Evolutionary conservation across 2,113 vertebrate genomes (phyloP), one percentile per base, ranked within the genome.

Genomic region (Xyrauchen texanus): DNA sequence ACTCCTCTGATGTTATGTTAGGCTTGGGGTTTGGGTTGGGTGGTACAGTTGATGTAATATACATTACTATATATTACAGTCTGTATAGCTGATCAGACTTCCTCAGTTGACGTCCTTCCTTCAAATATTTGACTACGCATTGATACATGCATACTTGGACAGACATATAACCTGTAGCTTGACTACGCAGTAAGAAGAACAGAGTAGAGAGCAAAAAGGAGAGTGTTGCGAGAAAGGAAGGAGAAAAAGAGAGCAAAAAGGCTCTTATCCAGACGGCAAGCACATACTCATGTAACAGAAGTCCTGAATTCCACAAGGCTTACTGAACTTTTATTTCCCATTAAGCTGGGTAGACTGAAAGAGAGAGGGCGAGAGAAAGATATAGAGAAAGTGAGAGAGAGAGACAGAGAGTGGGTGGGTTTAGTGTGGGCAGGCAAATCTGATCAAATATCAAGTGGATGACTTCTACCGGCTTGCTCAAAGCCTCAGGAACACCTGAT

Each of bases 361-460:
- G n/a, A 60, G 57, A 47, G n/a, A 60, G 44, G 45, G 52, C 70
- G 57, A 72, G 77, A 72, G 70, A 66, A 73, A 82, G 81, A 34
- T 66, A 55, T 55, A 74, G 80, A 67, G 21, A 34, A 34, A 34
- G 75, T 66, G 65, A 77, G 74, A 67, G 71, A 66, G 72, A 82
- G 81, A 74, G 60, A 78, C 73, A 76, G 68, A 63, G 68, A 81
- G 81, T 66, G 62, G 68, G 75, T 80, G 81, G 76, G 79, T 75
- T 69, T 76, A 83, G 60, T 7, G 53, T 66, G 75, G 79, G 55
- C 61, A 81, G 80, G 86, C 83, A 79, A 85, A 81, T 88, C 73
- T 86, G 88, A 89, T 88, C 86, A 84, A 87, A 89, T 88, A 89
- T 89, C 86, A 91, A 85, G 88, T 81, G 42, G 67, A 64, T 47